These are phyloP conservation scores for Andrena marginata DNA, from an alignment of 2,888 invertebrate species.

Conservation along the genomic window DNA sequence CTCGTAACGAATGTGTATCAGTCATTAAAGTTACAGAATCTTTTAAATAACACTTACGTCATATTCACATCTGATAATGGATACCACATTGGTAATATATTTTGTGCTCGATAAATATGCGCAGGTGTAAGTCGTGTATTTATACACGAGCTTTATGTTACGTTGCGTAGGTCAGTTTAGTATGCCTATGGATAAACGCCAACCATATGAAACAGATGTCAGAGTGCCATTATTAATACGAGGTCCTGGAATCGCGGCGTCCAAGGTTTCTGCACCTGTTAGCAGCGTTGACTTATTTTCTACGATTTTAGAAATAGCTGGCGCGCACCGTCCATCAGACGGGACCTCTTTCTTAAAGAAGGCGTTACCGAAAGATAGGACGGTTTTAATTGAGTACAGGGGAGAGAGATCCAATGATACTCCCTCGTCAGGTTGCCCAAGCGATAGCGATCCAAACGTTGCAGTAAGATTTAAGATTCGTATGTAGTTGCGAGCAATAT, in stretches of 20 bases:
- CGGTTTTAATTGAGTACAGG: conserved; percentile 92
- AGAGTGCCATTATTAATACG: conserved; percentile 92
- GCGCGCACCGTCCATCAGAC: conserved; percentile 85
- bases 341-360: conserved; percentile 75
- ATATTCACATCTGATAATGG: conserved; percentile 96
- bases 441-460: conserved; percentile 87
- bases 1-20: conserved; percentile 89
- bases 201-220: conserved; percentile 96
- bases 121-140: background rate
- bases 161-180: conserved; percentile 91
- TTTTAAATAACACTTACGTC: conserved; percentile 91
- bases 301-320: conserved; percentile 92
- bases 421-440: conserved; percentile 89
- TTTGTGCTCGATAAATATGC: background rate
- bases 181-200: conserved; percentile 95
- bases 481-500: background rate
- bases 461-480: conserved; percentile 85
- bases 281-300: conserved; percentile 94
- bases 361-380: conserved; percentile 84
- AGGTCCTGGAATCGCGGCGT: conserved; percentile 89
- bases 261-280: conserved; percentile 87
- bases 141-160: background rate
- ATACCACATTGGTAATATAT: conserved; percentile 91
- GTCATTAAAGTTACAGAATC: conserved; percentile 86
- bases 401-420: conserved; percentile 90